Evolutionary conservation across 2,797 vertebrate species (phyloP), one percentile per base, ranked within the genome.

Genomic region (Centropyge bicolor): DNA sequence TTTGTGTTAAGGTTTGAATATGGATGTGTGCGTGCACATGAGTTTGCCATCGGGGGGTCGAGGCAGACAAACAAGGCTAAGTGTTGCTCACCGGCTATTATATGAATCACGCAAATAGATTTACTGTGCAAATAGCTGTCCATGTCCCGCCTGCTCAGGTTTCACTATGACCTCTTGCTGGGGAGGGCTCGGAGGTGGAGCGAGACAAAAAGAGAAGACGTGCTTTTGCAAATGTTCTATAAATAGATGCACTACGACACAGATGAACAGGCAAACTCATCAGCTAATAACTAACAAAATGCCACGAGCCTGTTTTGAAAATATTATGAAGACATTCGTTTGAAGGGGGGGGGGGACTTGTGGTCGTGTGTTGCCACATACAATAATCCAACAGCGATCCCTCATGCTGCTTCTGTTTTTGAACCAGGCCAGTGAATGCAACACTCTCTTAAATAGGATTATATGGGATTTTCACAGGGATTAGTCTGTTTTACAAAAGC

Each of bases 391-490:
- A 63, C 67, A 63, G n/a, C 61, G 74, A 78, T 81, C 77, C 66
- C 45, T 79, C 85, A 76, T 83, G 77, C 65, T 82, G 62, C 69
- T 43, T 35, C 45, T 82, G 54, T 82, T 57, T 81, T 52, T 57
- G 41, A 80, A 63, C 11, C 74, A 70, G 45, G 38, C 31, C 43
- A 70, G 49, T 65, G 52, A 88, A 90, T 59, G 80, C 67, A 83
- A 89, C 51, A 61, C 73, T 86, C 52, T 76, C 70, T 82, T 76
- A 76, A 91, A 91, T 11, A 74, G 85, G 86, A 92, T 93, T 91
- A 89, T 17, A 54, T 24, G 38, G 85, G 85, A 85, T 91, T 86
- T 87, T 85, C 20, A 84, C 61, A 82, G 74, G 79, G 87, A 92
- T 92, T 84, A 87, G 62, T 71, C 70, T 70, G 78, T 76, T 79